Evolutionary conservation across 2,797 vertebrate genomes (phyloP), one percentile per base, ranked within the genome.

Genomic region (Agapornis canus): DNA sequence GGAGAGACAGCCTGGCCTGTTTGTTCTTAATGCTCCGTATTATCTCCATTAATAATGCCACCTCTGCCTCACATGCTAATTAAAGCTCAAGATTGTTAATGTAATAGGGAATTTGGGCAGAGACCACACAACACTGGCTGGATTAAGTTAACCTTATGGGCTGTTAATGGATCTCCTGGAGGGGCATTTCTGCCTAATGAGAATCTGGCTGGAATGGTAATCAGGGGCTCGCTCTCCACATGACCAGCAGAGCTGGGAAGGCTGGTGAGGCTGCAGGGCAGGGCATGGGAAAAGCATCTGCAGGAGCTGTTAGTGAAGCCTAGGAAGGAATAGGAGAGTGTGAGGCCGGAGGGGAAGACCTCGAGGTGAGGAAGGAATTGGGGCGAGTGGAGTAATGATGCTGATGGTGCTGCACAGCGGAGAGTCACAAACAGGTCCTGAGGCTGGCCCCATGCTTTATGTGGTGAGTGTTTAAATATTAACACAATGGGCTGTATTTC

Each of bases 51-150:
- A 95, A 95, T 91, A 82, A 95, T 21, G 89, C 82, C 76, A 91
- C 94, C 96, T 96, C 95, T 95, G 95, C 91, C 87, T 96, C 94
- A 93, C 93, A 94, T 94, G 95, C 94, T 97, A 96, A 97, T 64
- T 94, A 97, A 96, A 85, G 88, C 82, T 93, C 69, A 92, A 96
- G 96, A 96, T 82, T 97, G 82, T 92, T 97, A 94, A 96, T 97
- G 96, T 94, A 96, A 96, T 82, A 78, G 90, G 94, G 93, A 96
- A 91, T 92, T 52, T 75, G 73, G 96, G 90, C 90, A 91, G 86
- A 83, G 97, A 86, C 94, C 92, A 95, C 87, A 72, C 85, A 95
- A 95, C 89, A 84, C 91, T 83, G 73, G 86, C 73, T 94, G 92
- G 94, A 90, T 69, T 91, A 94, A 92, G 95, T 96, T 97, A 96